phyloP scores from a whole-genome alignment of 2,797 vertebrate species.

The Gymnodraco acuticeps region DNA sequence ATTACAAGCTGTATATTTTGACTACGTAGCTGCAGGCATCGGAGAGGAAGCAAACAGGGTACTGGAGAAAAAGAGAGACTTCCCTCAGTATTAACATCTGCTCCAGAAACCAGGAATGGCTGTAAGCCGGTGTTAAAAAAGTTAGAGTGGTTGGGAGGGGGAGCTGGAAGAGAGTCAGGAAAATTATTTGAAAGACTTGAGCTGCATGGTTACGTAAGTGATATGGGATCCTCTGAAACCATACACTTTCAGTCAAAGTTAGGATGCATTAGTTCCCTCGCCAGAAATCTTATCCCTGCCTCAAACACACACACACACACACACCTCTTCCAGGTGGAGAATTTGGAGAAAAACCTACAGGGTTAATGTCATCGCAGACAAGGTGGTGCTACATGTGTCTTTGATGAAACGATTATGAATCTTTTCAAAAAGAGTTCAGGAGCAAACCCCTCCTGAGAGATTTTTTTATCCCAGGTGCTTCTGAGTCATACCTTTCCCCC shows the following conservation, averaged over 20 bases:
- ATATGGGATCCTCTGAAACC: slow-evolving; percentile 71
- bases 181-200: slow-evolving; percentile 72
- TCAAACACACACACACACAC: slow-evolving; percentile 41
- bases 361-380: slow-evolving; percentile 18
- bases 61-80: slow-evolving; percentile 52
- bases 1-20: slow-evolving; percentile 25
- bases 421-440: slow-evolving; percentile 14
- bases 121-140: slow-evolving; percentile 67
- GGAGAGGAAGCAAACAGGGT: slow-evolving; percentile 52
- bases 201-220: slow-evolving; percentile 75
- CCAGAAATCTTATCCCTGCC: slow-evolving; percentile 42
- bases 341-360: slow-evolving; percentile 22
- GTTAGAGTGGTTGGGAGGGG: slow-evolving; percentile 54
- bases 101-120: slow-evolving; percentile 73
- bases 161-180: slow-evolving; percentile 55
- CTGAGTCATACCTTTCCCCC: slow-evolving; percentile 43
- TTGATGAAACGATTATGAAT: slow-evolving; percentile 14
- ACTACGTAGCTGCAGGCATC: slow-evolving; percentile 31
- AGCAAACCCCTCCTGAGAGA: slow-evolving; percentile 32
- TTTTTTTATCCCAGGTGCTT: slow-evolving; percentile 31
- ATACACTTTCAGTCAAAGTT: slow-evolving; percentile 67
- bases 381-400: slow-evolving; percentile 26
- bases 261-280: slow-evolving; percentile 56
- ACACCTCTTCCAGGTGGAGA: slow-evolving; percentile 21
- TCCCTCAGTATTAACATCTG: slow-evolving; percentile 67